Percentiles rank a stretch among this genome's conserved stretches.
Conservation (phyloP, 2,888 invertebrate species). For the Lasius fuliginosus region DNA sequence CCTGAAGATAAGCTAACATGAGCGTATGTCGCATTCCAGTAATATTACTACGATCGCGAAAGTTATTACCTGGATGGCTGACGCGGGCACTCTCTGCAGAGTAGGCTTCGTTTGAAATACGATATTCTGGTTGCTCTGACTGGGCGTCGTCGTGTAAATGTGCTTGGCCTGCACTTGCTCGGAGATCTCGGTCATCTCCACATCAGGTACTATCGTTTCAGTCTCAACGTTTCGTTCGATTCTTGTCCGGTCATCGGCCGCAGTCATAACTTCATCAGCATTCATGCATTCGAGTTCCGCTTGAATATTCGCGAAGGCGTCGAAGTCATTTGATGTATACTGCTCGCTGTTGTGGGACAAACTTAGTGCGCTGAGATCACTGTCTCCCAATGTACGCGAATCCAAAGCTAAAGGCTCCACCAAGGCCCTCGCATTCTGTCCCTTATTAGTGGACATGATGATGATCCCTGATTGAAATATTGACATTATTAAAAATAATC, state of each 20-base stretch:
- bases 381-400: constrained; percentile 80
- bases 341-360: constrained; percentile 80
- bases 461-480: constrained; percentile 54
- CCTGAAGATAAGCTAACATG: constrained; percentile 68
- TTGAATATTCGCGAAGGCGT: constrained; percentile 85
- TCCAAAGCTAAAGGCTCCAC: constrained; percentile 81
- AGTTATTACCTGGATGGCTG: constrained; percentile 80
- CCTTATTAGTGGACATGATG: constrained; percentile 82
- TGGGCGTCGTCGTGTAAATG: constrained; percentile 80
- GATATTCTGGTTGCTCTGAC: constrained; percentile 82
- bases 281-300: constrained; percentile 86
- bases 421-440: constrained; percentile 79
- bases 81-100: constrained; percentile 82
- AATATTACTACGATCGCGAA: background rate
- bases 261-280: constrained; percentile 84
- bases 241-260: constrained; percentile 78
- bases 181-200: constrained; percentile 83
- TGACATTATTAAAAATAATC: background rate
- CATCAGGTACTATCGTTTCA: constrained; percentile 81
- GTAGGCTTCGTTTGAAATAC: constrained; percentile 85
- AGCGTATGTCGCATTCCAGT: background rate
- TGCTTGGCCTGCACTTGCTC: constrained; percentile 81
- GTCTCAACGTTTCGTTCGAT: constrained; percentile 75
- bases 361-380: constrained; percentile 81
- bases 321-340: constrained; percentile 84